Conservation (phyloP, 1,140 invertebrate genomes). For the Tyrophagus putrescentiae region DNA sequence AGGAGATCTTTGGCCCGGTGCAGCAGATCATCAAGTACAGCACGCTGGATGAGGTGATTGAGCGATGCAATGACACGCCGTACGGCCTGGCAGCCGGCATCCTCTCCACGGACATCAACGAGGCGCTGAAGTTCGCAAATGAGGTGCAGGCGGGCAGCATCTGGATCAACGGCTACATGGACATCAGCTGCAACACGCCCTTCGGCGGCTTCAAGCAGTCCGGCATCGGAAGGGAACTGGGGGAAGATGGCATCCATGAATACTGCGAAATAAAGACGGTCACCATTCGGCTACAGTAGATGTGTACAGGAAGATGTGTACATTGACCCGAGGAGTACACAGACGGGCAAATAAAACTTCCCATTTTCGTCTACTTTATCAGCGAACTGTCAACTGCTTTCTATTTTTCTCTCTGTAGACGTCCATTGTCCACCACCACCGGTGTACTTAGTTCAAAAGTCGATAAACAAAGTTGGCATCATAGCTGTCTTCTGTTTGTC, state of each 20-base stretch:
- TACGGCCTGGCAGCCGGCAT: constrained; percentile 86
- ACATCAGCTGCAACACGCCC: constrained; percentile 54
- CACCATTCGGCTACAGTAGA: constrained; percentile 8
- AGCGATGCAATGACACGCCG: constrained; percentile 69
- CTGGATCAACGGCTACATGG: constrained; percentile 86
- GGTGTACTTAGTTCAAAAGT: too few species aligned
- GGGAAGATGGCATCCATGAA: constrained; percentile 24
- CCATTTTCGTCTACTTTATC: too few species aligned
- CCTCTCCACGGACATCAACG: constrained; percentile 47
- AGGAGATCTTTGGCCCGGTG: constrained; percentile 97
- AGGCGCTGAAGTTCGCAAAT: constrained; percentile 47
- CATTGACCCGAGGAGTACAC: too few species aligned
- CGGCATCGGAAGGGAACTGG: constrained; percentile 55
- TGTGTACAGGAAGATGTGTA: too few species aligned
- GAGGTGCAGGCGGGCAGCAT: constrained; percentile 75
- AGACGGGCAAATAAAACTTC: too few species aligned
- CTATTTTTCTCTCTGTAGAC: too few species aligned
- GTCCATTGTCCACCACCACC: too few species aligned
- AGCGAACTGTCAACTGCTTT: too few species aligned
- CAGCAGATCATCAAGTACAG: constrained; percentile 90
- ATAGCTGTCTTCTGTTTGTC: too few species aligned
- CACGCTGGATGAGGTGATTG: constrained; percentile 68
- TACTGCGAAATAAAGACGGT: constrained; percentile 26
- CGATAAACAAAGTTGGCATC: too few species aligned
- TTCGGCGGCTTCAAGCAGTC: constrained; percentile 82